Evolutionary conservation across 1,140 invertebrate species (phyloP), one percentile per base, ranked within the genome.

Genomic region (Plectrocnemia conspersa): DNA sequence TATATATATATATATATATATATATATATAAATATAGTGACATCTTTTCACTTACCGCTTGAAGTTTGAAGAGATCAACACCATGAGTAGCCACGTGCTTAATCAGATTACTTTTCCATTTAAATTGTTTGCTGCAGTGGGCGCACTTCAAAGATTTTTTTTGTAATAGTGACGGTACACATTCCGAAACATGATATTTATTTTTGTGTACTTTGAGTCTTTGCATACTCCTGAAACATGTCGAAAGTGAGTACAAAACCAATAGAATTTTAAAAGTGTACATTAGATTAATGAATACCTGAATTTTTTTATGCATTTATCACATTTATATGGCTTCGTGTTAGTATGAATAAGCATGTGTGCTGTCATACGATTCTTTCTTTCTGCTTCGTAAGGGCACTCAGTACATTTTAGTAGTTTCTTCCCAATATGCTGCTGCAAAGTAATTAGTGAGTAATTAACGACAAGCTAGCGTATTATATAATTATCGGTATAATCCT

Each of bases 281-380:
- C 15, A 6, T 40, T 13, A 9, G 6, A 13, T 40, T n/a, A 18
- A 50, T 38, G 55, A 19, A 54, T 49, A 74, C 63, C 78, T 72
- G 65, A 88, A 88, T n/a, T 78, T 77, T 64, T 88, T 85, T 67
- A 89, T 85, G 68, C 90, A 93, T 47, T 83, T 74, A 47, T 88
- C 82, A 65, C 89, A 93, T 23, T 82, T 80, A 65, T 85, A 95
- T 1, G 92, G 91, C 68, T 95, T 95, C 66, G 93, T 84, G 66
- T 94, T 91, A 0, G 91, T 93, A 68, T 98, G 95, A 52, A 95
- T 92, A 1, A 96, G 78, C 85, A 97, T 91, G 70, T 98, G 95
- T 3, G 90, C 92, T 65, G 96, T 92, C 13, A 97, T 77, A 70
- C 96, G 93, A 0, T 93, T 82, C 38, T 89, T 83, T 0, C 92